A percentile compares a stretch with the other conserved stretches of the same genome.
Evolutionary conservation across 2,888 invertebrate species (phyloP).

Genomic region (Tolmerus cingulatus): DNA sequence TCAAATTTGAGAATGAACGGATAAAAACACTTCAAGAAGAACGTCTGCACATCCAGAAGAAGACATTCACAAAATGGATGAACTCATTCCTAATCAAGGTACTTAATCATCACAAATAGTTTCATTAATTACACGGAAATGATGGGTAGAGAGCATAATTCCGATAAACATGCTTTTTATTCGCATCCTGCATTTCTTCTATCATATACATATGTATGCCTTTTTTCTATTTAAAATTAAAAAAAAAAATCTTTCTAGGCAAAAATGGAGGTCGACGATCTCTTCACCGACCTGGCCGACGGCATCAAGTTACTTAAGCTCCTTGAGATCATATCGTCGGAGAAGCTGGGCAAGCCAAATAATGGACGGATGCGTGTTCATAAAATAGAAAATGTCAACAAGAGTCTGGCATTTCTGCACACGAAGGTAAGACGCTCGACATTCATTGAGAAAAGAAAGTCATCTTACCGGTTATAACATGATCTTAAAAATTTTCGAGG

Average conservation of each 20-base stretch:
- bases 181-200: background rate
- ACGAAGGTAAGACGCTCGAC: conserved; percentile 74
- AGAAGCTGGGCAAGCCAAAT: conserved; percentile 96
- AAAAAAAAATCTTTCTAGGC: conserved; percentile 70
- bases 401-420: conserved; percentile 93
- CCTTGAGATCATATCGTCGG: conserved; percentile 98
- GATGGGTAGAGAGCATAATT: background rate
- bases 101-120: conserved; percentile 48
- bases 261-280: conserved; percentile 96
- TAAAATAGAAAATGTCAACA: conserved; percentile 99
- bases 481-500: background rate
- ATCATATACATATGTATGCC: background rate
- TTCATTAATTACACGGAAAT: conserved; percentile 24
- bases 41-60: conserved; percentile 97
- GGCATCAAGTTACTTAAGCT: conserved; percentile 91
- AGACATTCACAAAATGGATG: conserved; percentile 99
- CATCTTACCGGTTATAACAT: conserved; percentile 27
- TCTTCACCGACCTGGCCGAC: conserved; percentile 95
- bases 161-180: conserved; percentile 4
- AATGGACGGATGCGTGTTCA: conserved; percentile 96
- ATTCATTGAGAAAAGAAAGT: conserved; percentile 41
- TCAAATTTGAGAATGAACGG: conserved; percentile 95
- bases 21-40: conserved; percentile 97
- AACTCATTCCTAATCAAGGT: conserved; percentile 96
- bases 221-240: conserved; percentile 19